Evolutionary conservation across 1,140 invertebrate species (phyloP), one percentile per base, ranked within the genome.

Genomic region (Stenopsyche tienmushanensis): DNA sequence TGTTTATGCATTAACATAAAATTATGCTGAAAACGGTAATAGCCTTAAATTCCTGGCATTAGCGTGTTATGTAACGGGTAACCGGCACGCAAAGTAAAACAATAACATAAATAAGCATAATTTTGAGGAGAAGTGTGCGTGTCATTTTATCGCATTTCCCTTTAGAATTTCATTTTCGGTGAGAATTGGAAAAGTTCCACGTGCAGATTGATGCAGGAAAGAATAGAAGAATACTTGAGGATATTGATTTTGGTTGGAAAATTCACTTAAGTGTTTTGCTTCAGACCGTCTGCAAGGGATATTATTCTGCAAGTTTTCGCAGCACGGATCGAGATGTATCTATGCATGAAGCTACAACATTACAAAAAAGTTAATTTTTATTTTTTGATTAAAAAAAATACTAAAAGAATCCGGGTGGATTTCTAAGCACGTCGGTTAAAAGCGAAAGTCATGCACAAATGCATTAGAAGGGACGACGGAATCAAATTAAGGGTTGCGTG

Each of bases 241-340:
- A 45, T 59, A 59, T 59, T 59, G 55, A 59, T 59, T 59, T 59
- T 59, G 41, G 34, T 59, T n/a, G n/a, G 34, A 25, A 42, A 44
- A 59, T 59, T 59, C 55, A 59, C 55, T 45, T 59, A 42, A 59
- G 41, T 21, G 39, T 44, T 59, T 42, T 26, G 15, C 20, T 13
- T 17, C 41, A 15, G 18, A 39, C 15, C 21, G 25, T 59, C 25
- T 13, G 20, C 25, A 15, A n/a, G 54, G 25, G 9, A 26, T 17
- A 26, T 2, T 15, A 7, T 47, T n/a, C 15, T 53, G 24, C 50
- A 15, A 15, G 7, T 23, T 23, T 10, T 25, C 34, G n/a, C n/a
- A n/a, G n/a, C n/a, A n/a, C n/a, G n/a, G n/a, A n/a, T n/a, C n/a
- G n/a, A n/a, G n/a, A n/a, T n/a, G n/a, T n/a, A n/a, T n/a, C n/a